Evolutionary conservation across 2,113 vertebrate genomes (phyloP).

Genomic region (Chionodraco myersi): DNA sequence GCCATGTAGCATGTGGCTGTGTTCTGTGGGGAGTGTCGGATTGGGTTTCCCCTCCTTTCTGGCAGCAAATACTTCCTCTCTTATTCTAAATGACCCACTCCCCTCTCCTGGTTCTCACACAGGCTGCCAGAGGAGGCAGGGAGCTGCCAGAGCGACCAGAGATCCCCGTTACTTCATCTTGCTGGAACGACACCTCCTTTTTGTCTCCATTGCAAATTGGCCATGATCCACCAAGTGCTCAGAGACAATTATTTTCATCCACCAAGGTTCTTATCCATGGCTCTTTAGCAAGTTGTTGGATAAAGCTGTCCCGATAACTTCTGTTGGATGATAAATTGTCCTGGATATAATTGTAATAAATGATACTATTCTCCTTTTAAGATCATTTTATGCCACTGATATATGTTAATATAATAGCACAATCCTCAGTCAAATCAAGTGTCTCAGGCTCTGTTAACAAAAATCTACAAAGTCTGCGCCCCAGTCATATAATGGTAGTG

Average conservation of each 20-base stretch:
- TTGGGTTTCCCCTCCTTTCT: conserved; percentile 9
- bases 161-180: conserved; percentile 67
- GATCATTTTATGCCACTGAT: no score
- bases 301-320: no score
- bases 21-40: conserved; percentile 1
- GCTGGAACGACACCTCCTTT: conserved; percentile 55
- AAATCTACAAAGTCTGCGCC: no score
- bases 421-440: no score
- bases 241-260: conserved; percentile 13
- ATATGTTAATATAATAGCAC: no score
- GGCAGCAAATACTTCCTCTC: conserved; percentile 30
- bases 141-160: conserved; percentile 51
- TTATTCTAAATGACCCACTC: conserved; percentile 16
- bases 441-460: no score
- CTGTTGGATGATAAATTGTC: no score
- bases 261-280: conserved; percentile 44
- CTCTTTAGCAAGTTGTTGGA: conserved; percentile 34
- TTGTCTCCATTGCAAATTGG: conserved; percentile 57
- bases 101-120: conserved; percentile 52
- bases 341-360: no score
- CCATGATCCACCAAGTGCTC: conserved; percentile 35
- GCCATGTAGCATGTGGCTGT: neutral
- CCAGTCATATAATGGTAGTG: no score
- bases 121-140: conserved; percentile 44
- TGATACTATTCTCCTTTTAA: no score